These are phyloP conservation scores for Coecobrya sp. DNA, from an alignment of 2,888 invertebrate species.

Conservation along the genomic window DNA sequence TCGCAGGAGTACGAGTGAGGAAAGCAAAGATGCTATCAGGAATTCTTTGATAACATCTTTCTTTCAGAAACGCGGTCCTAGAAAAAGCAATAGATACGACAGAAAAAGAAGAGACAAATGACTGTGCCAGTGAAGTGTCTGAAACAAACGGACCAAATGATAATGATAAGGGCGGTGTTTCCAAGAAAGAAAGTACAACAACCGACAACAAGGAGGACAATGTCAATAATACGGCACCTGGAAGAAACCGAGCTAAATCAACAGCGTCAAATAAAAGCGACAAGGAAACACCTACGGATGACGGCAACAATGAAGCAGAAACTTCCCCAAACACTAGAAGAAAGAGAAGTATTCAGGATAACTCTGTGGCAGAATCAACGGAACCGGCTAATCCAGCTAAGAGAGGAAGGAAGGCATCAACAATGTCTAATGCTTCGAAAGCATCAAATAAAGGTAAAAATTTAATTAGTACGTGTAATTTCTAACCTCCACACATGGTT, in stretches of 20 bases:
- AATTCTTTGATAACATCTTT: conserved; percentile 75
- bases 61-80: conserved; percentile 57
- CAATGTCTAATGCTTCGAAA: conserved; percentile 67
- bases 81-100: conserved; percentile 58
- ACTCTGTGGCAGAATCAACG: not conserved
- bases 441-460: conserved; percentile 67
- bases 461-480: no score
- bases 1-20: conserved; percentile 51
- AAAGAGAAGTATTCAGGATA: conserved; percentile 47
- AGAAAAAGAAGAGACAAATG: not conserved
- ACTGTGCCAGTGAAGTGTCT: conserved; percentile 1
- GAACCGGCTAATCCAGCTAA: conserved; percentile 10
- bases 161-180: not conserved
- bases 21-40: conserved; percentile 37
- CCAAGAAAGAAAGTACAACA: not conserved
- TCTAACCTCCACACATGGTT: no score
- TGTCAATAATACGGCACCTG: not conserved
- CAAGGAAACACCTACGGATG: conserved; percentile 42
- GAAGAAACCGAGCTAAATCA: conserved; percentile 45
- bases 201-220: not conserved
- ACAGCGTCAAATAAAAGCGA: conserved; percentile 67
- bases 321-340: conserved; percentile 24
- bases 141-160: conserved; percentile 35
- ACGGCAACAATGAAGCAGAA: not conserved
- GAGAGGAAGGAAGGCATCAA: conserved; percentile 65